Base-by-base conservation (phyloP, 2,888 invertebrate species). In the Chrysotoxum bicinctum region DNA sequence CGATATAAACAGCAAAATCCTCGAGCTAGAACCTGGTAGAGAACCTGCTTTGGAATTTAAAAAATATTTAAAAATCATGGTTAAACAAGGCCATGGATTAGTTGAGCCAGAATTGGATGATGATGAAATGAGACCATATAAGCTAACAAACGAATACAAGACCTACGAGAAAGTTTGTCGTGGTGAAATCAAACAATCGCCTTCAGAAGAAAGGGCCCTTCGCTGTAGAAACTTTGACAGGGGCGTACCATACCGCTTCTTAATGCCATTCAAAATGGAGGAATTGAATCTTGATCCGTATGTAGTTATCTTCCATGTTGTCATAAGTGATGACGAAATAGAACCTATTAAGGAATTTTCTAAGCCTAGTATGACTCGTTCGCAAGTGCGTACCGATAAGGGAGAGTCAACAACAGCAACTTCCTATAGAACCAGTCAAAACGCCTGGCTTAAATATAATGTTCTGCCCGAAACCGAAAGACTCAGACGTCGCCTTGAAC, bases 41-140 rank as follows among this genome's bases (percentile, higher is more conserved):
- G 93, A 94, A 19, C 93, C 98, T 62, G 98, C 98, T 0, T 91
- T 93, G 16, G 97, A 97, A 74, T 98, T 98, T 91, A 95, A 97
- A 87, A 94, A 94, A 0, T 97, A 97, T 91, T 98, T 98, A 90
- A 95, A 97, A 90, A 95, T 96, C 88, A 94, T 95, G 81, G 93
- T 98, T 21, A 93, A 93, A 16, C 93, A 88, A 23, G 90, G 90
- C 1, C 37, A 37, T 56, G 74, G 32, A 6, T 21, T 35, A 0
- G 21, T 62, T n/a, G 2, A 60, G 19, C 54, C 52, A 23, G 43
- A 3, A 3, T 19, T n/a, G 1, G 10, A 9, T 14, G 45, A 16
- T 10, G 54, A 62, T 8, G 16, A 30, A 14, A 14, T 60, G 1
- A 30, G 10, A 50, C 43, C 43, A 4, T 48, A 30, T 35, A 9